Conservation (phyloP, 2,888 invertebrate genomes). For the Lithophane semibrunnea region DNA sequence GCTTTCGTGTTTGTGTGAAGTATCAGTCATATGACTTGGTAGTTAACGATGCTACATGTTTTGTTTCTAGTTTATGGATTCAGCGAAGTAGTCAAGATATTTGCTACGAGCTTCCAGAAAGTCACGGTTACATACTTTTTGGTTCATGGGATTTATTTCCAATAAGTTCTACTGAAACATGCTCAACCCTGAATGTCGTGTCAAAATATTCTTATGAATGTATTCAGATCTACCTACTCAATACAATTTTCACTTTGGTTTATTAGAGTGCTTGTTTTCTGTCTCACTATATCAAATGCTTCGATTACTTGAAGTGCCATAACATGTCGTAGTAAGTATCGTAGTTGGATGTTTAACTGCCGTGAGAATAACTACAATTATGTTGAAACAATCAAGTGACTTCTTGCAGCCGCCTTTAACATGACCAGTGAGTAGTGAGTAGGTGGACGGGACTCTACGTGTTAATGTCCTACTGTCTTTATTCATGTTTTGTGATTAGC, state of each 20-base stretch:
- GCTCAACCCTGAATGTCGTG: not conserved
- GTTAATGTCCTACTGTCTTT: conserved; percentile 10
- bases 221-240: conserved; percentile 31
- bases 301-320: conserved; percentile 65
- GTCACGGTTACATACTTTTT: conserved; percentile 10
- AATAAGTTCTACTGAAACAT: conserved; percentile 8
- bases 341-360: conserved; percentile 69
- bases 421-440: conserved; percentile 58
- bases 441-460: conserved; percentile 62
- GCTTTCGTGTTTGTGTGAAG: conserved; percentile 68
- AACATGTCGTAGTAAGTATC: conserved; percentile 71
- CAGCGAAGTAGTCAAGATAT: conserved; percentile 35
- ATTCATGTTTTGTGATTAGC: conserved; percentile 25
- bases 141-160: conserved; percentile 2
- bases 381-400: conserved; percentile 66
- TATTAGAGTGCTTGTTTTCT: conserved; percentile 38
- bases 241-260: conserved; percentile 9
- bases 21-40: conserved; percentile 65
- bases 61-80: conserved; percentile 36
- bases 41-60: conserved; percentile 39
- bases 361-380: conserved; percentile 62
- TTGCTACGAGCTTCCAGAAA: conserved; percentile 16
- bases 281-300: conserved; percentile 26
- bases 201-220: conserved; percentile 12
- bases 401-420: conserved; percentile 52